Evolutionary conservation across 2,113 vertebrate genomes (phyloP).

Genomic region (Stomatorhinus ivindoensis): DNA sequence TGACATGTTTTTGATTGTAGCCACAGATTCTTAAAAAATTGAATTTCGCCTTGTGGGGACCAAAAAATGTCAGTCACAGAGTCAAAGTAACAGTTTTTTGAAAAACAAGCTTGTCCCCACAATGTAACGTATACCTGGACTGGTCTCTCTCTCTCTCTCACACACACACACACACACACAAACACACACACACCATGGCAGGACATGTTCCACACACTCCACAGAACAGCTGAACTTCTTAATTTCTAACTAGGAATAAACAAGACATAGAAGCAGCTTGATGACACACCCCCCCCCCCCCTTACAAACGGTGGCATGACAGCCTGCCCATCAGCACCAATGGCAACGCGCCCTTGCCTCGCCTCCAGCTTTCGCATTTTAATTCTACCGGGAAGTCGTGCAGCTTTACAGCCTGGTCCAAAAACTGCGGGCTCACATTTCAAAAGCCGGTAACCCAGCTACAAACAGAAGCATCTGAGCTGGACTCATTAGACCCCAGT

Average conservation of each 20-base stretch:
- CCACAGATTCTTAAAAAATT: no score
- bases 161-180: neutral
- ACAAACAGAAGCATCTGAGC: conserved; percentile 13
- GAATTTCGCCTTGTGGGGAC: no score
- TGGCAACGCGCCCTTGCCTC: neutral
- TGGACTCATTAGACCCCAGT: neutral
- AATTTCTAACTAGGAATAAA: conserved; percentile 7
- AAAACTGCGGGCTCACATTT: conserved; percentile 12
- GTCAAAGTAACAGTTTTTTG: no score
- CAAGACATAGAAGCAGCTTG: neutral
- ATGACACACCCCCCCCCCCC: neutral
- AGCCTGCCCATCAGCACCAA: no score
- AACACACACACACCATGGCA: neutral
- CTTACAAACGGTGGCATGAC: neutral
- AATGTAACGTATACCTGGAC: no score
- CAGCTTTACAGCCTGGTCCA: neutral
- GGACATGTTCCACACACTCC: neutral
- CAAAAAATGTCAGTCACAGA: no score
- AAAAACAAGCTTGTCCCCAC: no score
- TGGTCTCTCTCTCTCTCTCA: neutral
- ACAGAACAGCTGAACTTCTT: neutral
- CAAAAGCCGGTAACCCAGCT: conserved; percentile 22
- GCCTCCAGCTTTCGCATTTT: neutral
- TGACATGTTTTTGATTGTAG: no score
- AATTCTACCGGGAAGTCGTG: conserved; percentile 2